Evolutionary conservation across 2,113 vertebrate species (phyloP).

Genomic region (Thymallus thymallus): DNA sequence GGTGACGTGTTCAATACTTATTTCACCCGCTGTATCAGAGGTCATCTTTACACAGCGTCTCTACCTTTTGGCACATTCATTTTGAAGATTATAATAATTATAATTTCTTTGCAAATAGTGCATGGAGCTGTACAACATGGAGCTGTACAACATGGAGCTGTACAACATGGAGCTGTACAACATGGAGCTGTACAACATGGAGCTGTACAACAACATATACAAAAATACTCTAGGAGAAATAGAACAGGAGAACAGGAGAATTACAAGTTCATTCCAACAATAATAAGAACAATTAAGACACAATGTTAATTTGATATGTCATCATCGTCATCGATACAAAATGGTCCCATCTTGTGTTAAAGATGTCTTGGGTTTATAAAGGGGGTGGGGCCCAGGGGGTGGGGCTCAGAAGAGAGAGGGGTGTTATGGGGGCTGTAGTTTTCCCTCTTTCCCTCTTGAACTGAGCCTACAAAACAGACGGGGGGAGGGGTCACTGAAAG

Average conservation of each 20-base stretch:
- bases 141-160: too few species aligned
- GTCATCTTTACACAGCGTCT: constrained; percentile 89
- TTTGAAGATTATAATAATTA: constrained; percentile 70
- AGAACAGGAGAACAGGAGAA: constrained; percentile 78
- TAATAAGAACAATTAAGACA: constrained; percentile 62
- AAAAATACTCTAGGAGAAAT: constrained; percentile 79
- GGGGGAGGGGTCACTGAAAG: constrained; percentile 76
- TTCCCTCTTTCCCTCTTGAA: constrained; percentile 77
- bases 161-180: too few species aligned
- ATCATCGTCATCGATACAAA: constrained; percentile 82
- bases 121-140: constrained; percentile 96
- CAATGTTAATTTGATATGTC: constrained; percentile 86
- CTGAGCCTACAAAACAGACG: constrained; percentile 80
- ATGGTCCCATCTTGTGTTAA: constrained; percentile 91
- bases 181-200: too few species aligned
- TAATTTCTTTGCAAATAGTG: constrained; percentile 87
- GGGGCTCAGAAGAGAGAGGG: constrained; percentile 45
- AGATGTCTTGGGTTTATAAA: too few species aligned
- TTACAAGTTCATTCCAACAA: constrained; percentile 84
- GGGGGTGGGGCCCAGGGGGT: constrained; percentile 39
- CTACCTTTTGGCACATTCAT: constrained; percentile 95
- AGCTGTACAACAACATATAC: constrained; percentile 90
- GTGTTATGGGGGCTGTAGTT: constrained; percentile 56
- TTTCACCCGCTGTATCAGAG: too few species aligned
- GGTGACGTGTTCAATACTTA: too few species aligned